Percentiles rank a stretch among this genome's conserved stretches.
phyloP scores from a whole-genome alignment of 2,797 vertebrate genomes.

The Crocidura indochinensis region DNA sequence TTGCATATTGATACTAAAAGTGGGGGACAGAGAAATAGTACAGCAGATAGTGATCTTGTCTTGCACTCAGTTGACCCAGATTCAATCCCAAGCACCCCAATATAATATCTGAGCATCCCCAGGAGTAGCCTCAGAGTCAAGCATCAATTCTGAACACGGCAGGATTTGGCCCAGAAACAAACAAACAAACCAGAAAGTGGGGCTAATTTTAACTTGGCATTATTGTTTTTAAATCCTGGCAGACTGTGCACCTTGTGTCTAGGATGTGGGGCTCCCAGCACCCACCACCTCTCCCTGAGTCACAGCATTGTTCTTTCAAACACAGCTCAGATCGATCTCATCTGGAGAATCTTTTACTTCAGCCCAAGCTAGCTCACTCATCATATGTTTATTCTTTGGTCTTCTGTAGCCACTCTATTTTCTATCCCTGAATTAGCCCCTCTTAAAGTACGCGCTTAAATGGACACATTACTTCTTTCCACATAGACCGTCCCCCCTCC shows the following conservation, averaged over 20 bases:
- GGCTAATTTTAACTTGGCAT: background rate
- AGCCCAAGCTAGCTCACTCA: background rate
- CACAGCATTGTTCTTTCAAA: background rate
- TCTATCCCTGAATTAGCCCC: background rate
- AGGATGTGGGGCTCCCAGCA: rapidly evolving
- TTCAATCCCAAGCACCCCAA: no score
- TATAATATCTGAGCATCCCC: no score
- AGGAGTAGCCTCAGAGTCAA: no score
- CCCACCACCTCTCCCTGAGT: no score
- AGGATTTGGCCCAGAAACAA: no score
- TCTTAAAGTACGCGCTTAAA: conserved; percentile 26
- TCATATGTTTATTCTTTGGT: background rate
- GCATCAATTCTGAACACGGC: no score
- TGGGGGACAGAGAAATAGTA: no score
- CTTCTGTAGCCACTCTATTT: background rate
- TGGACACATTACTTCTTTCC: background rate
- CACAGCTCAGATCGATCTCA: conserved; percentile 3
- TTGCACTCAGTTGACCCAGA: no score
- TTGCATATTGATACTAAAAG: background rate
- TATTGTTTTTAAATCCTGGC: background rate
- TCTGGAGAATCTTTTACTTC: background rate
- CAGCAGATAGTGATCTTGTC: no score
- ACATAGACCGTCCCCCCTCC: background rate
- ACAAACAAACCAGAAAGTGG: no score
- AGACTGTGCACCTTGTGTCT: background rate